These are phyloP conservation scores for Oligia fasciuncula DNA, from an alignment of 2,888 invertebrate species.

Conservation along the genomic window DNA sequence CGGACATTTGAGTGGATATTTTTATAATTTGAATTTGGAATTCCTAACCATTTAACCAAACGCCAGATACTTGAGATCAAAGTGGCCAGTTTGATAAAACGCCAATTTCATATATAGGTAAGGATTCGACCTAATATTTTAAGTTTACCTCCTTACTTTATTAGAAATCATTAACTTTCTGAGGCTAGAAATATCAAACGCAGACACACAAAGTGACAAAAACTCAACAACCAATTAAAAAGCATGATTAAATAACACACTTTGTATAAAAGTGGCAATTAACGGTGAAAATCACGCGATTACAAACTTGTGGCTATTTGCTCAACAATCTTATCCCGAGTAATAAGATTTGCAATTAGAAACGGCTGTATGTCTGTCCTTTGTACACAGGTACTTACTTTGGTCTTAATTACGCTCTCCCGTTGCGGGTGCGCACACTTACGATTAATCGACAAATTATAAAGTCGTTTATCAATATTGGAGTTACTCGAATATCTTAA, in stretches of 20 bases:
- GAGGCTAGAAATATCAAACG: slow-evolving; percentile 3
- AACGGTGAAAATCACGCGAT: slow-evolving; percentile 46
- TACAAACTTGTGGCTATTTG: slow-evolving; percentile 43
- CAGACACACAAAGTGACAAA: slow-evolving; percentile 23
- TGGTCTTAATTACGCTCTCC: slow-evolving; percentile 59
- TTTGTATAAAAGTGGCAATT: slow-evolving; percentile 41
- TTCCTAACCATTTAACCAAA: neutral
- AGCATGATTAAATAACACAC: slow-evolving; percentile 32
- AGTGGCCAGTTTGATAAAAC: neutral
- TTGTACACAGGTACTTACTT: slow-evolving; percentile 53
- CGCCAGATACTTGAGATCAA: neutral
- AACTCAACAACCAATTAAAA: slow-evolving; percentile 39
- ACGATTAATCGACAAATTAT: slow-evolving; percentile 27
- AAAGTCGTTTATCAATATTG: slow-evolving; percentile 10
- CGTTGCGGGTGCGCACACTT: slow-evolving; percentile 23
- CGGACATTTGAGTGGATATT: too few relatives aligned
- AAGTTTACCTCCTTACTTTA: neutral
- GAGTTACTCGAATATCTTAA: neutral
- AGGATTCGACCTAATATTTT: neutral
- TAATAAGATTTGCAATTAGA: slow-evolving; percentile 69
- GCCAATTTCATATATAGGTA: neutral
- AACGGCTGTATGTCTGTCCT: slow-evolving; percentile 65
- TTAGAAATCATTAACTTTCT: neutral
- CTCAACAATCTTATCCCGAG: slow-evolving; percentile 37
- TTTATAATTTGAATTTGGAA: neutral